Conservation (phyloP, 2,888 invertebrate genomes). For the Busseola fusca region DNA sequence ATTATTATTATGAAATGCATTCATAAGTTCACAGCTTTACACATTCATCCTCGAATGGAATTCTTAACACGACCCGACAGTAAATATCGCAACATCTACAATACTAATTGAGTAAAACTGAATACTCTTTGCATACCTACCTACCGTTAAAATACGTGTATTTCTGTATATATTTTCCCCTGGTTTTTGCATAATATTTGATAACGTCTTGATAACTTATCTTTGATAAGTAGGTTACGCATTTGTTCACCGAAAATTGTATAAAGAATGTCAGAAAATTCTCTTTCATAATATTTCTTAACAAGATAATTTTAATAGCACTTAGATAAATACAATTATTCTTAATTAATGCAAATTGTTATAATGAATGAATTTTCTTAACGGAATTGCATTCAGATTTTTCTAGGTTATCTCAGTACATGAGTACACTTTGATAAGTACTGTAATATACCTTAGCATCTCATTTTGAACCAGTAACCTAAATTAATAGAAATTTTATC, state of each 20-base stretch:
- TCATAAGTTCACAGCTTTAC: constrained; percentile 3
- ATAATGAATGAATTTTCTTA: background rate
- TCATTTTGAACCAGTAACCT: constrained; percentile 32
- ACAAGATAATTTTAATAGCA: background rate
- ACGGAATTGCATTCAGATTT: background rate
- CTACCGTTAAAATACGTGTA: constrained; percentile 38
- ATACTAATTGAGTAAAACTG: constrained; percentile 46
- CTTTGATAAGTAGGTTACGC: constrained; percentile 51
- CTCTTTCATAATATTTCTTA: background rate
- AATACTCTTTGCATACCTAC: constrained; percentile 19
- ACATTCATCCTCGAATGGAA: constrained; percentile 29
- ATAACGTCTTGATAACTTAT: constrained; percentile 53
- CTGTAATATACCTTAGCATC: constrained; percentile 32
- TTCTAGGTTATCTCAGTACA: constrained; percentile 21
- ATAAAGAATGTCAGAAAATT: constrained; percentile 8
- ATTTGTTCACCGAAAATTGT: constrained; percentile 31
- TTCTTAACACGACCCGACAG: constrained; percentile 16
- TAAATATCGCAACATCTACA: constrained; percentile 48
- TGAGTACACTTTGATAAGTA: constrained; percentile 22
- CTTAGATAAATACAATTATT: background rate
- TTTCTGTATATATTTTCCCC: constrained; percentile 45
- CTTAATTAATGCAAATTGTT: background rate
- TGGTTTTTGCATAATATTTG: constrained; percentile 53
- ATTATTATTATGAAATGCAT: constrained; percentile 15
- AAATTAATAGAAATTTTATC: constrained; percentile 34